Evolutionary conservation across 2,888 invertebrate genomes (phyloP).

Genomic region (Drosophila mayaguana): DNA sequence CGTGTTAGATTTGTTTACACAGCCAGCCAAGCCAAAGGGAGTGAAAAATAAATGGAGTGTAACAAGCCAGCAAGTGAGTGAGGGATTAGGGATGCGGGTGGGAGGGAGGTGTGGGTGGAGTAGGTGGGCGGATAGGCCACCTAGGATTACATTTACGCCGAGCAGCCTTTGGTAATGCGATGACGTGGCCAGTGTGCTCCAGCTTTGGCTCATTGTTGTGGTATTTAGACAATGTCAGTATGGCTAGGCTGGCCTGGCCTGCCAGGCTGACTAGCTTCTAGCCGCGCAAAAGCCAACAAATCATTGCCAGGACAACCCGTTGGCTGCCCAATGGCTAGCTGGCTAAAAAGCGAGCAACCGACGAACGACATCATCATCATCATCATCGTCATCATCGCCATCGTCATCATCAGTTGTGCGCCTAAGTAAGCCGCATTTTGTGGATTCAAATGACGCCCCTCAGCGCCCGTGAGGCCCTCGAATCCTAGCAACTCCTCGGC

Average conservation of each 20-base stretch:
- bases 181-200: slow-evolving; percentile 51
- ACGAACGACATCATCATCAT: slow-evolving; percentile 46
- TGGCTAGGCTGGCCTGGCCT: neutral
- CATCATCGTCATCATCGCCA: slow-evolving; percentile 15
- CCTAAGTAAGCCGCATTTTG: slow-evolving; percentile 82
- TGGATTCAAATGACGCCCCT: slow-evolving; percentile 68
- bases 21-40: slow-evolving; percentile 57
- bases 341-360: slow-evolving; percentile 7
- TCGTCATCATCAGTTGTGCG: slow-evolving; percentile 74
- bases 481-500: slow-evolving; percentile 3
- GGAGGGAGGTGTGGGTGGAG: too few relatives aligned
- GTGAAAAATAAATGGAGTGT: slow-evolving; percentile 81
- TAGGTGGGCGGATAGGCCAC: slow-evolving; percentile 13
- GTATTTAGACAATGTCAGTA: slow-evolving; percentile 55
- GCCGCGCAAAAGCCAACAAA: slow-evolving; percentile 74
- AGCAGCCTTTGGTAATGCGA: slow-evolving; percentile 73
- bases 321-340: slow-evolving; percentile 17
- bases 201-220: slow-evolving; percentile 39
- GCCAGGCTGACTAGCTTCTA: slow-evolving; percentile 35
- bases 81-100: neutral
- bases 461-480: neutral
- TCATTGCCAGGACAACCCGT: slow-evolving; percentile 72
- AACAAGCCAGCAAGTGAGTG: slow-evolving; percentile 42
- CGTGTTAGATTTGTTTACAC: slow-evolving; percentile 65
- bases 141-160: slow-evolving; percentile 74